phyloP scores from a whole-genome alignment of 2,888 invertebrate species.

The Nysson spinosus region DNA sequence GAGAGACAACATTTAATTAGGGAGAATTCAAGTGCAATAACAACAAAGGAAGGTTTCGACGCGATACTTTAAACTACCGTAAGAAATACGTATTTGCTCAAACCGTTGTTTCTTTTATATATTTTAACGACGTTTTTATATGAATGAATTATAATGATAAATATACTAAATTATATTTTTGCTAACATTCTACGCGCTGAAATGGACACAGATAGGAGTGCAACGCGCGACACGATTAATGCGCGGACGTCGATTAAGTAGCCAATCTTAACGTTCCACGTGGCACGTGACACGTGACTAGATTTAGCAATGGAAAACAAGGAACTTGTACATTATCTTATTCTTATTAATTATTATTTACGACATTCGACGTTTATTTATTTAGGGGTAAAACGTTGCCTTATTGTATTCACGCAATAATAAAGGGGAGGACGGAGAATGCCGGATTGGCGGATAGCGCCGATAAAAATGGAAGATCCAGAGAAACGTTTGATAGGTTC shows the following conservation, averaged over 20 bases:
- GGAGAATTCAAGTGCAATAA: slow-evolving; percentile 74
- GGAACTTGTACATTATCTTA: slow-evolving; percentile 62
- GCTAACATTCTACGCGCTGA: slow-evolving; percentile 65
- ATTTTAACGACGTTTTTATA: slow-evolving; percentile 74
- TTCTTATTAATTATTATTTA: slow-evolving; percentile 47
- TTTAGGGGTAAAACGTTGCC: slow-evolving; percentile 69
- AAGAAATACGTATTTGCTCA: slow-evolving; percentile 72
- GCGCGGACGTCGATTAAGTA: no score
- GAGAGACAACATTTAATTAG: slow-evolving; percentile 48
- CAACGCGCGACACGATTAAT: background rate
- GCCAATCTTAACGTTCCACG: no score
- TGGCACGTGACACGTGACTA: no score
- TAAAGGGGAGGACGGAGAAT: slow-evolving; percentile 49
- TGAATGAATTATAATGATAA: slow-evolving; percentile 65
- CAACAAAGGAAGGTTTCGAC: slow-evolving; percentile 57
- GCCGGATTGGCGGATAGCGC: slow-evolving; percentile 5
- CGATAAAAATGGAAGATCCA: slow-evolving; percentile 5
- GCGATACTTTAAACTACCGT: slow-evolving; percentile 58
- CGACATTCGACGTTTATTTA: slow-evolving; percentile 67
- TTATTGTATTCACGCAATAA: slow-evolving; percentile 67
- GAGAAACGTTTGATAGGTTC: slow-evolving; percentile 54
- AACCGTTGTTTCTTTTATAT: slow-evolving; percentile 76
- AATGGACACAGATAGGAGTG: slow-evolving; percentile 8
- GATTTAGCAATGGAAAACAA: slow-evolving; percentile 44
- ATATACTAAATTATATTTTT: slow-evolving; percentile 75